Base-by-base conservation (phyloP, 2,797 vertebrate genomes). In the Enteromius argenteus region DNA sequence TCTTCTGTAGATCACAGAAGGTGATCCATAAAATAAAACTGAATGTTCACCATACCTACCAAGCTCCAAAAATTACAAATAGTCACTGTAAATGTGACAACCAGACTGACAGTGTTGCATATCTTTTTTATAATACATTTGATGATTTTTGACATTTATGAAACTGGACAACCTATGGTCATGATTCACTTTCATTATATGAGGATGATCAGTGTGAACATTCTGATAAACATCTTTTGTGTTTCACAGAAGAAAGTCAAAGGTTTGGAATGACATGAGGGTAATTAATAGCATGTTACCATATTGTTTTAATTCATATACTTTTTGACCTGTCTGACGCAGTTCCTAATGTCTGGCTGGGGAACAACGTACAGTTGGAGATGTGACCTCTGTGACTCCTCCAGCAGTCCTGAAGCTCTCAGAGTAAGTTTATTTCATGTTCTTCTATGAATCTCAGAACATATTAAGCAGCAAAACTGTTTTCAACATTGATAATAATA, bases 281-380 rank as follows among this genome's bases (percentile, higher is more conserved):
- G 11, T 75, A 75, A 75, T 37, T 56, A 53, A 35, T 53, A 32
- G 35, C 11, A 1, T 74, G 23, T 62, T 44, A 19, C 21, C 39
- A 6, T 73, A 14, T 51, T 49, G 9, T 37, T 67, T 30, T 79
- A 6, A 44, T 39, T 2, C 0, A 0, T 44, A 23, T 83, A 11
- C 39, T 4, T 32, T 56, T 51, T 14, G 3, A 79, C 42, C 14
- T 77, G n/a, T 4, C 37, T 60, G n/a, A 30, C 1, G 0, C 91
- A 99, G 98, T 99, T 99, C 92, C 64, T 99, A 92, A 96, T 98
- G 96, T 95, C 98, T 73, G 98, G 98, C 84, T 99, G 98, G 98
- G 96, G 91, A 80, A 98, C 95, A 77, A 98, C 96, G 13, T 99
- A 93, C 71, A 97, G 97, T 3, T 99, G 97, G 97, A 94, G 94